Conservation (phyloP, 2,113 vertebrate genomes). For the Noturus placidus region DNA sequence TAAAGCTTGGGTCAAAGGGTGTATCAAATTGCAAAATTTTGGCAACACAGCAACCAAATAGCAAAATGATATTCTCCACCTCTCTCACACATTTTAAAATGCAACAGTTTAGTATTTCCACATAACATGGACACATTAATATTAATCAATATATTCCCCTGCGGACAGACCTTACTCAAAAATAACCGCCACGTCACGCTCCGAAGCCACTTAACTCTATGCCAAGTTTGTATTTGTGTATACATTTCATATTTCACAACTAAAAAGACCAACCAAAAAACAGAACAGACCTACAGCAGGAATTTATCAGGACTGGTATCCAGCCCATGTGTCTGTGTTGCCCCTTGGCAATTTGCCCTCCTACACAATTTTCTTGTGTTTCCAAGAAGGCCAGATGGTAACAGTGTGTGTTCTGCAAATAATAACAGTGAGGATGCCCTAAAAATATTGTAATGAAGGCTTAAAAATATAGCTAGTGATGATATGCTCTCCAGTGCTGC, state of each 20-base stretch:
- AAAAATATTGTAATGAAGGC: background rate
- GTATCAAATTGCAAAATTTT: background rate
- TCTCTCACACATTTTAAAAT: background rate
- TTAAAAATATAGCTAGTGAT: background rate
- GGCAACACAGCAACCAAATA: background rate
- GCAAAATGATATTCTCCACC: background rate
- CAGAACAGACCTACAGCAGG: background rate
- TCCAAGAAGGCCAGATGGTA: slow-evolving; percentile 21
- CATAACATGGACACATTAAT: background rate
- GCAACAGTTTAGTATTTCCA: background rate
- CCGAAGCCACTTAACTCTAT: background rate
- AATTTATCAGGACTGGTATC: background rate
- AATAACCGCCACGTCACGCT: background rate
- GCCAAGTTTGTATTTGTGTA: background rate
- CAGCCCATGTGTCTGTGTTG: background rate
- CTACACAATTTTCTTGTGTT: background rate
- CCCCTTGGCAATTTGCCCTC: background rate
- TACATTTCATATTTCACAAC: background rate
- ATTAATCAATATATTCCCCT: background rate
- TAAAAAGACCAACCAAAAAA: background rate
- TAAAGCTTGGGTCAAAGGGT: no score
- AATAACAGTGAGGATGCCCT: background rate
- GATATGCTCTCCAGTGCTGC: background rate
- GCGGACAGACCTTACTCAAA: background rate
- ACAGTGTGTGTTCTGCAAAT: slow-evolving; percentile 11